These are phyloP conservation scores for Onychomys arenicola DNA, from an alignment of 2,797 vertebrate genomes.

Conservation along the genomic window DNA sequence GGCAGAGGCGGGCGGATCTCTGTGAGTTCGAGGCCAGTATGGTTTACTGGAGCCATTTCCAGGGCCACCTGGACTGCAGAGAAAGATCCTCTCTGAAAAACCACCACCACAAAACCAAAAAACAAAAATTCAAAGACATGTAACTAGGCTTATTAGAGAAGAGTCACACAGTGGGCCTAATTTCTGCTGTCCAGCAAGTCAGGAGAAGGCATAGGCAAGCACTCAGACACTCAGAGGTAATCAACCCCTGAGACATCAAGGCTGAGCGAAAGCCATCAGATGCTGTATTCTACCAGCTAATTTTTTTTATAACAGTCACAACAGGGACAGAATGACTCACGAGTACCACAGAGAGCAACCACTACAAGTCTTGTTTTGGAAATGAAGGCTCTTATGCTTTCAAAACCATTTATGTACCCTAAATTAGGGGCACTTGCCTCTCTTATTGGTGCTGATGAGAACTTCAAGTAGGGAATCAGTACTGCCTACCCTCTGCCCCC, in stretches of 20 bases:
- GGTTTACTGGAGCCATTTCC: not conserved
- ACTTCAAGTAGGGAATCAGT: conserved; percentile 30
- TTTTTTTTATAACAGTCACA: conserved; percentile 38
- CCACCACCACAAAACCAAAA: not conserved
- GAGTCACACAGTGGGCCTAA: not conserved
- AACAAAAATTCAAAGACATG: not conserved
- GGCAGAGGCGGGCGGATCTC: not conserved
- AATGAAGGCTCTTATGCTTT: conserved; percentile 60
- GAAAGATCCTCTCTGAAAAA: not conserved
- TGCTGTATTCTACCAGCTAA: not conserved
- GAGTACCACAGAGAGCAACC: conserved; percentile 68
- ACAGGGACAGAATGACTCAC: conserved; percentile 52
- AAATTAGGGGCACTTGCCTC: conserved; percentile 61
- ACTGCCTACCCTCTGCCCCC: not conserved
- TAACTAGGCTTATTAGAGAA: conserved; percentile 33
- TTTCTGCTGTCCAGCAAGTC: conserved; percentile 57
- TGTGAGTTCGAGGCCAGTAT: not conserved
- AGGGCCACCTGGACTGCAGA: not conserved
- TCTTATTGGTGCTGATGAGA: conserved; percentile 21
- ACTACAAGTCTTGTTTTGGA: conserved; percentile 72
- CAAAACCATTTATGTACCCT: conserved; percentile 63
- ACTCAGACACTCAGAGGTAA: conserved; percentile 67
- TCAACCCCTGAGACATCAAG: conserved; percentile 73
- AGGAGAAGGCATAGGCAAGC: conserved; percentile 46
- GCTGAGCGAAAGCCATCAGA: conserved; percentile 33